A percentile compares a stretch with the other conserved stretches of the same genome.
Evolutionary conservation across 2,113 vertebrate species (phyloP).

Genomic region (Cygnus buccinator): DNA sequence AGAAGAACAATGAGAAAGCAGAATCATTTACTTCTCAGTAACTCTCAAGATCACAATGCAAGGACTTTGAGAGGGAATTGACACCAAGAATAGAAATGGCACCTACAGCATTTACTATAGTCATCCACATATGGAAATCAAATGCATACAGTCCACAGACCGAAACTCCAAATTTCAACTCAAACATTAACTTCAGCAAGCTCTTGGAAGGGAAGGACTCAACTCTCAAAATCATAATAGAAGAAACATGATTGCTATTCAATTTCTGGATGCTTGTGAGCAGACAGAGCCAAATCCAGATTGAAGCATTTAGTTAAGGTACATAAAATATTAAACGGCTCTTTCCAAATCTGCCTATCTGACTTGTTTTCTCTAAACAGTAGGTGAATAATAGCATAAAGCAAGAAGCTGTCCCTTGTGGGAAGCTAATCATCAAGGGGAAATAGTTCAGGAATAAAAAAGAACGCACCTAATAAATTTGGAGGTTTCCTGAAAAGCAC

Average conservation of each 20-base stretch:
- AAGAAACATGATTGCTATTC: background rate
- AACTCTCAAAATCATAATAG: background rate
- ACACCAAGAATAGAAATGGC: background rate
- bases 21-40: background rate
- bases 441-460: background rate
- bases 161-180: background rate
- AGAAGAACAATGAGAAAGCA: background rate
- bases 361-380: background rate
- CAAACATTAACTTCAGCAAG: background rate
- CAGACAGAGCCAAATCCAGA: background rate
- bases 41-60: background rate
- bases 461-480: background rate
- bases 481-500: background rate
- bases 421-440: background rate
- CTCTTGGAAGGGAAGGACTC: background rate
- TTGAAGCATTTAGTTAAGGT: background rate
- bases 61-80: background rate
- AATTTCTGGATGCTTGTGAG: background rate
- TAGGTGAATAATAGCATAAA: background rate
- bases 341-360: background rate
- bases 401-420: background rate
- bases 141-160: background rate
- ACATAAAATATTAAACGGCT: slow-evolving; percentile 12
- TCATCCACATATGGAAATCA: background rate
- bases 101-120: background rate